Conservation (phyloP, 92 coral and sea anemone species). For the Hydrozoanthus gracilis region DNA sequence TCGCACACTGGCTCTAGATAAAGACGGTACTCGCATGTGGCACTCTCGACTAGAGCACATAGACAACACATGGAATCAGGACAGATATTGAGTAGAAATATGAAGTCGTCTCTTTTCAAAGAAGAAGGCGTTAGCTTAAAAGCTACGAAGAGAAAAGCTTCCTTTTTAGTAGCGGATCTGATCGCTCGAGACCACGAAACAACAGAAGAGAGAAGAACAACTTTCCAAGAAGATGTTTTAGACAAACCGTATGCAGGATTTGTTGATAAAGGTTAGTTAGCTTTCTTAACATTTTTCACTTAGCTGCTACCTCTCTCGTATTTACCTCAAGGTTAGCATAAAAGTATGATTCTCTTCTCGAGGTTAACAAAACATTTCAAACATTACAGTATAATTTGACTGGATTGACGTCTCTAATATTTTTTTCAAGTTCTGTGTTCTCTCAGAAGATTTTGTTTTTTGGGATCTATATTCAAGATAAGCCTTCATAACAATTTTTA, state of each 20-base stretch:
- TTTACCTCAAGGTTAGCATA: neutral
- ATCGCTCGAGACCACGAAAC: constrained; percentile 21
- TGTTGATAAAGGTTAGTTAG: constrained; percentile 27
- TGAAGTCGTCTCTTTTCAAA: constrained; percentile 10
- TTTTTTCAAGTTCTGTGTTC: too few species aligned
- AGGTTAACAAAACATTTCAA: too few species aligned
- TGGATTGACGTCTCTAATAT: too few species aligned
- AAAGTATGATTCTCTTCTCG: too few species aligned
- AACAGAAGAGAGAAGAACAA: neutral
- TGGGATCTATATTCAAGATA: neutral
- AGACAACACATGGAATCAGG: constrained; percentile 14
- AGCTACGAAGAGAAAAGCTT: constrained; percentile 38
- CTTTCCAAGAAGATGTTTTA: neutral
- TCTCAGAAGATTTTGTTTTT: too few species aligned
- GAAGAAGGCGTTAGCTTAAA: constrained; percentile 22
- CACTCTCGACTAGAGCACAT: constrained; percentile 1
- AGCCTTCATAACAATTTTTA: neutral
- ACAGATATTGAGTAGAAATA: neutral
- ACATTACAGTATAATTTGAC: too few species aligned
- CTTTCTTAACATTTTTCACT: neutral
- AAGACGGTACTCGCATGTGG: constrained; percentile 5
- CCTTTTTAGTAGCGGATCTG: constrained; percentile 40
- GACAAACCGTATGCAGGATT: constrained; percentile 31
- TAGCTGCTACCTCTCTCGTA: neutral
- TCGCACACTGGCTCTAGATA: constrained; percentile 37